Base-by-base conservation (phyloP, 2,113 vertebrate species). In the Chrysochloris asiatica region DNA sequence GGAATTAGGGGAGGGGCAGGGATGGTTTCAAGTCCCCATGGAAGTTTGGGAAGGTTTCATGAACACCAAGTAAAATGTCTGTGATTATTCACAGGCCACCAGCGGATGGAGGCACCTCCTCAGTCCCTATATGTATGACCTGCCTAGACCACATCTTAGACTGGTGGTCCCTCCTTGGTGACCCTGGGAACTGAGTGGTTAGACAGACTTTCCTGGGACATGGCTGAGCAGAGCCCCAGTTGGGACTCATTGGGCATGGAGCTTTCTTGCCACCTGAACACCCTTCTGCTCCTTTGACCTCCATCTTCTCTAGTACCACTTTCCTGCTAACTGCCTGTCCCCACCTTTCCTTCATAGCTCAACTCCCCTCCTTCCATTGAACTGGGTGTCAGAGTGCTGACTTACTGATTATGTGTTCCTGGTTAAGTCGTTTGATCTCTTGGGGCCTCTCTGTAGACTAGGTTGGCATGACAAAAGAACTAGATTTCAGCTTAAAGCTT, bases 1-100 rank as follows among this genome's bases (percentile, higher is more conserved):
- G 52, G 71, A 41, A 50, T 61, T 24, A 24, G 14, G 33, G 21
- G 2, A 24, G 59, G 22, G 2, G 48, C 1, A 5, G 41, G 11
- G 48, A 14, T n/a, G 30, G 21, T 82, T 95, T 65, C 48, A 26
- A 61, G 95, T 93, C 92, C 67, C 90, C 76, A 95, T 92, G 90
- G 83, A 88, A 94, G 95, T 41, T 43, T 33, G 19, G 67, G 56
- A 69, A 78, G 17, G 59, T 87, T 11, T 94, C 10, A 30, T 16
- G 54, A 63, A 73, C 10, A 54, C 33, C 19, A 28, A 0, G 1
- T 65, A 38, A 83, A 91, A 79, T 17, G n/a, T 90, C 41, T 76
- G 13, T 45, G 56, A 71, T 50, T 78, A 38, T 85, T 77, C 36
- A 38, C 22, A 16, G 65, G 82, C 59, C 72, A 8, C n/a, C 45